These are phyloP conservation scores for Diarsia dahlii DNA, from an alignment of 2,888 invertebrate genomes.

Conservation along the genomic window DNA sequence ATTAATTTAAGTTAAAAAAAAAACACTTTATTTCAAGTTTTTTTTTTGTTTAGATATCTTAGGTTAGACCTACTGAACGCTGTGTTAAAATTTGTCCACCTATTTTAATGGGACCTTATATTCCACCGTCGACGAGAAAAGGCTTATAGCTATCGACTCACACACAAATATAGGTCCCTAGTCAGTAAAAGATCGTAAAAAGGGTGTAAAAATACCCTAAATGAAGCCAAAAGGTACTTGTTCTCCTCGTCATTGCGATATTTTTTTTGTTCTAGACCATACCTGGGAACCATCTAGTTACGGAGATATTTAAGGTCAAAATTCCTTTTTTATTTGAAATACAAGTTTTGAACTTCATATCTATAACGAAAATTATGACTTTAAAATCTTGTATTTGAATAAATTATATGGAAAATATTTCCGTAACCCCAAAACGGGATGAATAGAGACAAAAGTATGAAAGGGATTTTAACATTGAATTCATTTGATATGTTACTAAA, in stretches of 20 bases:
- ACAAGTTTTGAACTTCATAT: neutral
- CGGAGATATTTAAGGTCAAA: neutral
- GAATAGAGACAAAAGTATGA: no score
- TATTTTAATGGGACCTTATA: no score
- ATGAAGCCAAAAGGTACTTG: neutral
- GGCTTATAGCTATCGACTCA: neutral
- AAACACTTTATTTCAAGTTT: no score
- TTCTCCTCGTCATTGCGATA: neutral
- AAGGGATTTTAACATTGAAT: no score
- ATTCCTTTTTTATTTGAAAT: neutral
- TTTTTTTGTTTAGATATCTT: no score
- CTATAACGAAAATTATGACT: neutral
- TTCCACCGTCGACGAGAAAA: neutral
- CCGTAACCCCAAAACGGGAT: no score
- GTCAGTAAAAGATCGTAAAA: neutral
- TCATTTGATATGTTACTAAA: no score
- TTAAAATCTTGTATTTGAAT: no score
- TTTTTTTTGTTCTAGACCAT: neutral
- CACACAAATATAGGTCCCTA: neutral
- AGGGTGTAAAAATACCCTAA: neutral
- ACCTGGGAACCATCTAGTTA: neutral
- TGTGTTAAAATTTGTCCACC: no score
- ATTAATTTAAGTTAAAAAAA: no score
- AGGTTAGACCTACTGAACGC: no score
- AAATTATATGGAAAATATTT: neutral